Evolutionary conservation across 2,797 vertebrate species (phyloP).

Genomic region (Podarcis lilfordi): DNA sequence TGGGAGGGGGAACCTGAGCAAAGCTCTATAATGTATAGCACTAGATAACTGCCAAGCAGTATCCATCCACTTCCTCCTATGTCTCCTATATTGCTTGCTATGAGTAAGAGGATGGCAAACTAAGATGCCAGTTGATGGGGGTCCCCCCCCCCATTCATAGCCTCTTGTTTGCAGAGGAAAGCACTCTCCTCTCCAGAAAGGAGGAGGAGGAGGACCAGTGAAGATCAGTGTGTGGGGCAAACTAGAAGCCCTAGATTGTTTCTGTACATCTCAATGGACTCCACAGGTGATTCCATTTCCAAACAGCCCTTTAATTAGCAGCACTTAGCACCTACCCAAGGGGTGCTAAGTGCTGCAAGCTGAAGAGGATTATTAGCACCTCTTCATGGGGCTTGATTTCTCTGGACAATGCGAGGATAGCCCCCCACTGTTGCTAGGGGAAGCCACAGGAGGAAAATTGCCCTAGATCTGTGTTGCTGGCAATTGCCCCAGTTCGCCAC

Average conservation of each 20-base stretch:
- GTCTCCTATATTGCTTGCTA: background rate
- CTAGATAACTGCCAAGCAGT: background rate
- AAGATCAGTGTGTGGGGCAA: background rate
- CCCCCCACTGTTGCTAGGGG: background rate
- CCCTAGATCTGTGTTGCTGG: background rate
- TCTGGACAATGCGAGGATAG: no score
- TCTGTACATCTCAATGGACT: background rate
- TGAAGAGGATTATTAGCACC: background rate
- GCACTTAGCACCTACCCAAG: background rate
- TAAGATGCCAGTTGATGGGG: background rate
- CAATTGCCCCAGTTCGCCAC: background rate
- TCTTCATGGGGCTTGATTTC: background rate
- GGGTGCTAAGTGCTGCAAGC: background rate
- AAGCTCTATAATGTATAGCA: background rate
- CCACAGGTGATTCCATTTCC: background rate
- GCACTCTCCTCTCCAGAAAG: background rate
- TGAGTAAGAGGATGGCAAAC: background rate
- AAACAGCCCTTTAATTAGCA: conserved; percentile 13
- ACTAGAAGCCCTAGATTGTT: background rate
- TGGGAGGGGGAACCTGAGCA: background rate
- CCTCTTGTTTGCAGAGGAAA: background rate
- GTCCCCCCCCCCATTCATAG: background rate
- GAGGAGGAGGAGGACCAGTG: background rate
- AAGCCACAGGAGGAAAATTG: background rate
- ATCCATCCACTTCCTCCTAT: background rate